phyloP scores from a whole-genome alignment of 1,140 invertebrate genomes.

The Zaprionus capensis region DNA sequence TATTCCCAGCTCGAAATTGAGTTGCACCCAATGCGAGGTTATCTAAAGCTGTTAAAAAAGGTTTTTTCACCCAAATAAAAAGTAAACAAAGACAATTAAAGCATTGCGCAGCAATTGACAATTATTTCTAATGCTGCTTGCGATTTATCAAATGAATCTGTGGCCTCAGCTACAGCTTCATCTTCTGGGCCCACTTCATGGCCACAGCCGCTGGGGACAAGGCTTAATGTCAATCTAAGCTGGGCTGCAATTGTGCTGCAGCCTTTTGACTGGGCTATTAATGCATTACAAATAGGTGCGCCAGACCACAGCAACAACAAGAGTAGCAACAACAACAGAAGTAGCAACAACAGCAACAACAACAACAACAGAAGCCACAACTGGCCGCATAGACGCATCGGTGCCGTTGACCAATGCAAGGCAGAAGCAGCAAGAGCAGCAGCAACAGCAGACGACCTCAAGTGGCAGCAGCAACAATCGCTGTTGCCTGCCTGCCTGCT shows the following conservation, averaged over 20 bases:
- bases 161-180: slow-evolving; percentile 11
- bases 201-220: slow-evolving; percentile 25
- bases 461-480: slow-evolving; percentile 76
- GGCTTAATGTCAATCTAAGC: slow-evolving; percentile 76
- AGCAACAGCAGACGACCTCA: slow-evolving; percentile 71
- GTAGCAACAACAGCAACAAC: slow-evolving; percentile 15
- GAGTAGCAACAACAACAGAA: slow-evolving; percentile 24
- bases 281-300: slow-evolving; percentile 80
- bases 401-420: slow-evolving; percentile 76
- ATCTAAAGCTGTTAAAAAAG: slow-evolving; percentile 21
- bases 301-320: slow-evolving; percentile 64
- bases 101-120: slow-evolving; percentile 30
- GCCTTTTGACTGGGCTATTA: slow-evolving; percentile 60
- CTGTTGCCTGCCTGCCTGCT: slow-evolving; percentile 45
- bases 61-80: neutral
- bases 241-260: slow-evolving; percentile 38
- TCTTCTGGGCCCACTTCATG: slow-evolving; percentile 41
- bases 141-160: slow-evolving; percentile 66
- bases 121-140: slow-evolving; percentile 43
- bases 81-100: slow-evolving; percentile 14
- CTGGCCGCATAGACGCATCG: slow-evolving; percentile 67
- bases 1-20: neutral
- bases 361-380: slow-evolving; percentile 34
- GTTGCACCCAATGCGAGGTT: neutral
- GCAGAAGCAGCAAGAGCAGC: neutral